Conservation (phyloP, 2,113 vertebrate species). For the Xenus cinereus region DNA sequence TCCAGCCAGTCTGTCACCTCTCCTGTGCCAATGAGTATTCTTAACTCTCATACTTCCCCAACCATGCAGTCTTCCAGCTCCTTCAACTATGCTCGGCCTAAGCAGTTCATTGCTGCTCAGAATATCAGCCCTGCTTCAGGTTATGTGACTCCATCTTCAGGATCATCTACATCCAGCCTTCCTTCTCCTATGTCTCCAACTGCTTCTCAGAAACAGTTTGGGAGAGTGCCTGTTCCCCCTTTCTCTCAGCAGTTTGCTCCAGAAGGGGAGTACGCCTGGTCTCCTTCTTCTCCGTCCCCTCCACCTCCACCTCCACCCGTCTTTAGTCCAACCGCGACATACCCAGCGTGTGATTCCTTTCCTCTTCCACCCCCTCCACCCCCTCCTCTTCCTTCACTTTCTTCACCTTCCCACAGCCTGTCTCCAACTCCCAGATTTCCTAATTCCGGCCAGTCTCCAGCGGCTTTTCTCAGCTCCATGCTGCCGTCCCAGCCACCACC, state of each 20-base stretch:
- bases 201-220: conserved; percentile 81
- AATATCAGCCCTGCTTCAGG: conserved; percentile 77
- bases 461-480: conserved; percentile 91
- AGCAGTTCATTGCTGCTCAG: conserved; percentile 98
- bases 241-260: conserved; percentile 76
- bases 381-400: conserved; percentile 75
- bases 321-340: conserved; percentile 75
- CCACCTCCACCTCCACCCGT: conserved; percentile 91
- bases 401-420: conserved; percentile 64
- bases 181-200: conserved; percentile 90
- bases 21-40: conserved; percentile 77
- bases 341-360: conserved; percentile 73
- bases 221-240: conserved; percentile 73
- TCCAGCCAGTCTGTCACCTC: conserved; percentile 67
- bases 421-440: conserved; percentile 72
- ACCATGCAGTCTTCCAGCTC: conserved; percentile 92
- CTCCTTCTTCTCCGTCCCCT: conserved; percentile 87
- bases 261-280: conserved; percentile 79
- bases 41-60: conserved; percentile 76
- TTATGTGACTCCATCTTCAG: conserved; percentile 86
- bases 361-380: conserved; percentile 83
- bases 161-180: conserved; percentile 87
- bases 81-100: conserved; percentile 97
- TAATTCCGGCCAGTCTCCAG: conserved; percentile 81
- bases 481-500: conserved; percentile 82